Conservation (phyloP, 37 sponge, comb jelly and placozoan species). For the Oscarella lobularis region DNA sequence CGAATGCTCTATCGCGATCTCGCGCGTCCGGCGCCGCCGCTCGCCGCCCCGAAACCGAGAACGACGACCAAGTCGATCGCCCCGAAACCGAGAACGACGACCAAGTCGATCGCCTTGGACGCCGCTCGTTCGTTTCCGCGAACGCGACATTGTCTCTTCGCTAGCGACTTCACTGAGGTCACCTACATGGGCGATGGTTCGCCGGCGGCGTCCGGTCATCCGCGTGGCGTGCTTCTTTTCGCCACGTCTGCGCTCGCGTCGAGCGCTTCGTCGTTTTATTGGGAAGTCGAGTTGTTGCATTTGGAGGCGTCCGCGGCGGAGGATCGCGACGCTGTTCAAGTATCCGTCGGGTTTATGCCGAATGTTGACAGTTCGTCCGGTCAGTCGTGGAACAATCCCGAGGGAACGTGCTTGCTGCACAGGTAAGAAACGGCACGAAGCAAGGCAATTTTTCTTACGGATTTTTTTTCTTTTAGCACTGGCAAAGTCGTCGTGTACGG, state of each 20-base stretch:
- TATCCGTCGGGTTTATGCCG: constrained; percentile 45
- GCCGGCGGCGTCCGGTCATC: neutral
- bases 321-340: constrained; percentile 16
- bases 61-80: too few species aligned
- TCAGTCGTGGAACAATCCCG: constrained; percentile 14
- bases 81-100: constrained; percentile 7
- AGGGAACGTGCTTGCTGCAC: constrained; percentile 16
- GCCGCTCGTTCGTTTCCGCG: constrained; percentile 6
- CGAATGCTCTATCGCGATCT: constrained; percentile 95
- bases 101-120: constrained; percentile 2
- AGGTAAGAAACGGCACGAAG: neutral
- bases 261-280: constrained; percentile 84
- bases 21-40: constrained; percentile 78
- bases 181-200: constrained; percentile 16
- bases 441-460: too few species aligned
- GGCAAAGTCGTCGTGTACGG: constrained; percentile 29
- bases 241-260: neutral
- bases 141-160: neutral
- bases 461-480: constrained; percentile 21
- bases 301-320: constrained; percentile 13
- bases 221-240: neutral
- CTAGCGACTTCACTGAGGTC: constrained; percentile 33
- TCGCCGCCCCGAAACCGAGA: constrained; percentile 12
- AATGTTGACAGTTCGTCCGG: neutral
- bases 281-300: constrained; percentile 70